phyloP scores from a whole-genome alignment of 2,113 vertebrate species.

The Gymnogyps californianus region DNA sequence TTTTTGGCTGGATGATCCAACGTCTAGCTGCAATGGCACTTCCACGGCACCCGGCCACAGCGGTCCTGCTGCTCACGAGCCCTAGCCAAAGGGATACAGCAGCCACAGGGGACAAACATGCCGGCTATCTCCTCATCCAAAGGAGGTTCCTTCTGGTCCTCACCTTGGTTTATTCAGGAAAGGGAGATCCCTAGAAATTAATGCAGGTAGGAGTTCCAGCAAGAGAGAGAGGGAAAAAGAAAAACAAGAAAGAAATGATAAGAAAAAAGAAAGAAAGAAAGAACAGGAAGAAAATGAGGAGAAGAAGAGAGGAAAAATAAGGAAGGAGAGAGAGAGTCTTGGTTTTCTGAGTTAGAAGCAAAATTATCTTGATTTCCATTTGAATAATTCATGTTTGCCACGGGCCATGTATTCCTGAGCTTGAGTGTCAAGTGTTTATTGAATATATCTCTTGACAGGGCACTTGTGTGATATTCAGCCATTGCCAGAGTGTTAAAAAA shows the following conservation, averaged over 20 bases:
- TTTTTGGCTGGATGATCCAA: background rate
- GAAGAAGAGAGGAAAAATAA: conserved; percentile 25
- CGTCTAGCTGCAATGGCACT: no score
- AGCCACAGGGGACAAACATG: background rate
- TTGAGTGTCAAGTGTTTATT: conserved; percentile 74
- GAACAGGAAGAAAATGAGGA: background rate
- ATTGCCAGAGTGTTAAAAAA: conserved; percentile 44
- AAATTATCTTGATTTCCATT: conserved; percentile 77
- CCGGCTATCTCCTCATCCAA: background rate
- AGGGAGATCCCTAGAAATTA: background rate
- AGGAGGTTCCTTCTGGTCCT: background rate
- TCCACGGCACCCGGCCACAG: background rate
- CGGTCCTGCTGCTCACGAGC: background rate
- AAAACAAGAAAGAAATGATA: background rate
- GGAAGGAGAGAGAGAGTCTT: conserved; percentile 58
- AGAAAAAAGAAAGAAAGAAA: background rate
- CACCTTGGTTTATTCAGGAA: background rate
- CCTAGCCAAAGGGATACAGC: background rate
- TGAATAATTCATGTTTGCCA: conserved; percentile 80
- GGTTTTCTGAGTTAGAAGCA: conserved; percentile 72
- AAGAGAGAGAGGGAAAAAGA: background rate
- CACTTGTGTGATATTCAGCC: conserved; percentile 68
- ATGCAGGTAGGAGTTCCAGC: background rate
- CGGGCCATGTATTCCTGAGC: conserved; percentile 75
- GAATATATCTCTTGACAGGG: conserved; percentile 75